Conservation (phyloP, 2,113 vertebrate species). For the Sorex araneus region DNA sequence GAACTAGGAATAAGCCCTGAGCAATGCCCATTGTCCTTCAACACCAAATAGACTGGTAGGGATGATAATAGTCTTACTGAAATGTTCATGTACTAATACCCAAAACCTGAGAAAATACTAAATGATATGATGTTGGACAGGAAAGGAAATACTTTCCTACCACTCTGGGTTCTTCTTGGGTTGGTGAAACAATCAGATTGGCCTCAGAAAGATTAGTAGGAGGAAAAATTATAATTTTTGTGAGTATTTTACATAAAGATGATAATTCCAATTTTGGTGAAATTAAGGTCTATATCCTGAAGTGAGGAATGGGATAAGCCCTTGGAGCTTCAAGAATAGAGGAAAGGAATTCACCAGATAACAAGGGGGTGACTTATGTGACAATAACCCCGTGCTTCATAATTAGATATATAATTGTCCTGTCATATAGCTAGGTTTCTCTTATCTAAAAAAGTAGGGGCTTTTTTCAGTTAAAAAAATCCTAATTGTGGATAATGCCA, state of each 20-base stretch:
- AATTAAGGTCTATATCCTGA: not conserved
- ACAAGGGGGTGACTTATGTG: not conserved
- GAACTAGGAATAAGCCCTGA: too few relatives aligned
- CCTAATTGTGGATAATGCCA: not conserved
- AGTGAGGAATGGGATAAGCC: not conserved
- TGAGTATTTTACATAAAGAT: not conserved
- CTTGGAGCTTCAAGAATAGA: not conserved
- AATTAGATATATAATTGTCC: not conserved
- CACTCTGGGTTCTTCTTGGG: not conserved
- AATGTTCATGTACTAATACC: not conserved
- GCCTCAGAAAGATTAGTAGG: not conserved
- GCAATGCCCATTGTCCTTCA: too few relatives aligned
- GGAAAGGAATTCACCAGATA: not conserved
- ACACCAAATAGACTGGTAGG: not conserved
- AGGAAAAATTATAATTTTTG: not conserved
- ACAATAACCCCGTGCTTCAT: not conserved
- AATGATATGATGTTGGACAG: not conserved
- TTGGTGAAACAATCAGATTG: not conserved
- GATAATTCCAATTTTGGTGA: not conserved
- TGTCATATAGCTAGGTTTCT: not conserved
- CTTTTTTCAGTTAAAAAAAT: not conserved
- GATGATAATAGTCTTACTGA: not conserved
- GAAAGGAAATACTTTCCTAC: not conserved
- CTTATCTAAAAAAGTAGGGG: not conserved
- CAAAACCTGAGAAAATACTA: conserved; percentile 37